Base-by-base conservation (phyloP, 2,797 vertebrate species). In the Sebastes minor region DNA sequence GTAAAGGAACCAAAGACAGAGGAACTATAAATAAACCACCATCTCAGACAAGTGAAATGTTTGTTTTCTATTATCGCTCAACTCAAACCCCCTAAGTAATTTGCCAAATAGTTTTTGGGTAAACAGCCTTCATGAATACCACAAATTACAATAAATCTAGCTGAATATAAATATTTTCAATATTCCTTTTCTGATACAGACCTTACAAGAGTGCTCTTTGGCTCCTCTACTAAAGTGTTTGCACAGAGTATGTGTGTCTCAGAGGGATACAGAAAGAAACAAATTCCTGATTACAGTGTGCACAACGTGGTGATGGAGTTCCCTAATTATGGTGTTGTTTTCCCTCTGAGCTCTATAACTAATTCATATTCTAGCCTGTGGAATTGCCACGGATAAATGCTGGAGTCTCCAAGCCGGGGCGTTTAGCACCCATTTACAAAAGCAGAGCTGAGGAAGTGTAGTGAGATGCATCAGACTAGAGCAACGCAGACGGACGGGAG, bases 241-340 rank as follows among this genome's bases (percentile, higher is more conserved):
- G 60, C 32, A 68, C 32, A 52, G 23, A 85, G 76, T 67, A 83
- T 62, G 42, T 70, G 46, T 16, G 30, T 83, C 81, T 86, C 73
- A 28, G 64, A 84, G 68, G 85, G 59, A 80, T 63, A 74, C 74
- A 46, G 85, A 87, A 53, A 83, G 61, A 84, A 85, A 86, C 73
- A 57, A 74, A 85, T 78, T 80, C 62, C 71, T 80, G 81, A 74
- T 83, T 71, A 84, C 68, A 84, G 65, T 56, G 49, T 64, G 65
- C 76, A 87, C 74, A 87, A 56, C 9, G 66, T 76, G 78, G 46
- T 78, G 85, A 86, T 85, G 74, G 73, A 90, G 82, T 76, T 87
- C 71, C 55, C 75, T 91, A 92, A 91, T 93, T 90, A 91, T 83
- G 84, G 76, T 88, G 85, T 85, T 93, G 86, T 91, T 93, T 89